phyloP scores from a whole-genome alignment of 1,140 invertebrate genomes.

The Daktulosphaira vitifoliae region DNA sequence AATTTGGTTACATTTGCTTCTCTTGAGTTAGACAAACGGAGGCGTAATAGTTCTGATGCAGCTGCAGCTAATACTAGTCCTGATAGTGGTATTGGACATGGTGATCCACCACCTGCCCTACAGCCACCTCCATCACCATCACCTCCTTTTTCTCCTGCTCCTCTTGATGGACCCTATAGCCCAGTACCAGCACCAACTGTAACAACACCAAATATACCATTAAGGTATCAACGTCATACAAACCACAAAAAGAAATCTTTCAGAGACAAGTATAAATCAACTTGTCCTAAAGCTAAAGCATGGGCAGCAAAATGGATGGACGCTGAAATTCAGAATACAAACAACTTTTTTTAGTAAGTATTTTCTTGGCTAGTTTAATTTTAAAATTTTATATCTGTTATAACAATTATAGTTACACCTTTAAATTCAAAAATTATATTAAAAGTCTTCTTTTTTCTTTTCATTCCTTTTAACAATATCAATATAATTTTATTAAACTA shows the following conservation, averaged over 20 bases:
- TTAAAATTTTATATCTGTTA: constrained; percentile 22
- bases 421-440: no score
- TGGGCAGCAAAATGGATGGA: constrained; percentile 32
- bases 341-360: constrained; percentile 12
- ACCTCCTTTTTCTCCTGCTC: constrained; percentile 38
- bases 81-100: constrained; percentile 66
- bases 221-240: constrained; percentile 25
- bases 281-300: constrained; percentile 18
- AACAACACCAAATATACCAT: constrained; percentile 20
- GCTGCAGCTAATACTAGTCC: constrained; percentile 56
- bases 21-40: constrained; percentile 69
- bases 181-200: constrained; percentile 41
- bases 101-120: constrained; percentile 45
- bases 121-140: constrained; percentile 46
- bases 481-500: no score
- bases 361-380: neutral
- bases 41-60: constrained; percentile 61
- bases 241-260: constrained; percentile 27
- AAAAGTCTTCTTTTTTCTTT: no score
- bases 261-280: constrained; percentile 21
- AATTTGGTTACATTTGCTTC: constrained; percentile 75
- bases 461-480: no score
- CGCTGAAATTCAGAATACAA: constrained; percentile 26
- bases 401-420: neutral
- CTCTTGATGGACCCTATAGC: constrained; percentile 43